Evolutionary conservation across 1,140 invertebrate species (phyloP), one percentile per base, ranked within the genome.

Genomic region (Tribolium madens): DNA sequence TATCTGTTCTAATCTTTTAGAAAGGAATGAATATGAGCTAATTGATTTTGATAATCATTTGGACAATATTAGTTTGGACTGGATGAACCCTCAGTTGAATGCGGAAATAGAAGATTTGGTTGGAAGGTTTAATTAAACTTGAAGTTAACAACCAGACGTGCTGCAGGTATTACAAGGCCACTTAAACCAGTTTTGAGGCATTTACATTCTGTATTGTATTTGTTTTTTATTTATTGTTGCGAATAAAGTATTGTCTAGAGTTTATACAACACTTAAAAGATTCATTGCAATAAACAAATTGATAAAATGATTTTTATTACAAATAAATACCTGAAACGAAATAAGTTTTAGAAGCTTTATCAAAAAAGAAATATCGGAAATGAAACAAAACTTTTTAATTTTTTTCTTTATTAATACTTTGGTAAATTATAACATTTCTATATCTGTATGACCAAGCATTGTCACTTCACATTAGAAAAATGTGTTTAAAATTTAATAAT

Each of bases 11-110:
- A 84, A 88, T 17, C 86, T 97, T 31, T 83, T 96, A 12, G 91
- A 93, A 80, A 84, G 88, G 10, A 89, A 91, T 18, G 89, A 90
- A 0, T 92, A 93, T 82, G 90, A 91, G 73, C 88, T 93, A 79
- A 85, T 97, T 6, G 96, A 97, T 86, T 98, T 97, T 87, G 96
- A 98, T 86, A 96, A 96, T 86, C 95, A 97, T 87, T 87, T 97
- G 70, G 95, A 97, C 86, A 91, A 97, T 84, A 89, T 95, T 10
- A 87, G 90, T 13, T 87, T 92, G 53, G 93, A 96, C 85, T 97
- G 95, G 95, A 91, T 89, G 77, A 98, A 97, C 87, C 82, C 50
- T 60, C n/a, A 74, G 71, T n/a, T 85, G 6, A 85, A 85, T 80
- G 76, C 81, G 72, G 80, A 79, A 68, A 82, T 85, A 77, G 81